phyloP scores from a whole-genome alignment of 30 jellyfish, hydroid and myxozoan genomes.

The Hydractinia echinata region DNA sequence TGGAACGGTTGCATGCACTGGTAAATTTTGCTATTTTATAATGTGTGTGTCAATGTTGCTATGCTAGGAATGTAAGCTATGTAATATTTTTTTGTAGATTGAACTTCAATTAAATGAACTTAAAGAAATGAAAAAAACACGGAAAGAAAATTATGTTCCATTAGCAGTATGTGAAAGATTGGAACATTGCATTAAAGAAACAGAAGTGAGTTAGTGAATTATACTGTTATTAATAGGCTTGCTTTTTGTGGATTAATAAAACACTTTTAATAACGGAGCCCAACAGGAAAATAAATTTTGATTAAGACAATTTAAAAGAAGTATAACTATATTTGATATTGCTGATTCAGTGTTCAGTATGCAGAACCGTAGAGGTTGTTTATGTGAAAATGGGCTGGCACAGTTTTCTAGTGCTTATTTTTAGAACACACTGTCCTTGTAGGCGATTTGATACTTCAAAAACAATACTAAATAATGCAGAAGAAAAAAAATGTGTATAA shows the following conservation, averaged over 20 bases:
- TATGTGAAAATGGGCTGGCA: no score
- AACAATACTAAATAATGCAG: no score
- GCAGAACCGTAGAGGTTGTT: no score
- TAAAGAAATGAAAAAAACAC: constrained; percentile 38
- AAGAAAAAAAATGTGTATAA: no score
- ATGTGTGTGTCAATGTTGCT: not conserved
- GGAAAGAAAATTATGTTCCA: constrained; percentile 63
- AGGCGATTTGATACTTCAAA: no score
- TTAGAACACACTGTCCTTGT: no score
- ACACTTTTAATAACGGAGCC: not conserved
- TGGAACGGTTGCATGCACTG: constrained; percentile 44
- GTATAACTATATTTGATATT: no score
- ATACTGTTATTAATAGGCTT: not conserved
- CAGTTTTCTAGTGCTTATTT: no score
- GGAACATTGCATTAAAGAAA: constrained; percentile 66
- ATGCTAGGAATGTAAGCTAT: not conserved
- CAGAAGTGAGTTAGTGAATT: constrained; percentile 44
- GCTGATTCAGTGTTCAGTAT: no score
- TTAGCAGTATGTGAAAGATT: constrained; percentile 55
- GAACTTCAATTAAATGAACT: constrained; percentile 37
- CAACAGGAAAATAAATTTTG: no score
- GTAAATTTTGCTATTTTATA: constrained; percentile 8
- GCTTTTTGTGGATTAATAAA: not conserved
- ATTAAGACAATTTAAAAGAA: no score
- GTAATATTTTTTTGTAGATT: constrained; percentile 15